These are phyloP conservation scores for Ligdia adustata DNA, from an alignment of 2,888 invertebrate species.

Conservation along the genomic window DNA sequence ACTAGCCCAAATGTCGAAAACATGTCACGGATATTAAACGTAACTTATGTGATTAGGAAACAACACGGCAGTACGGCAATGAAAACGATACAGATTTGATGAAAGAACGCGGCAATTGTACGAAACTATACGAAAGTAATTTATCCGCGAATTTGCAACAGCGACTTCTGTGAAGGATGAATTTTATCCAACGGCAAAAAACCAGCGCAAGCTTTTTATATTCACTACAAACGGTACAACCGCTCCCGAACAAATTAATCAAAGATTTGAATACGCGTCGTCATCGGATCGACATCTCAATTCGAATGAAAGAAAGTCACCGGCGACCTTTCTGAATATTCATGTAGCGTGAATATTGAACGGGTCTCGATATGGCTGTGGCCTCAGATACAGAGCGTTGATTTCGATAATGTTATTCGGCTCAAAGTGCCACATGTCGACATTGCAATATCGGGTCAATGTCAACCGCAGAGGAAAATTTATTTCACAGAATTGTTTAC, in stretches of 20 bases:
- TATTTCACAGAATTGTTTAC: slow-evolving; percentile 58
- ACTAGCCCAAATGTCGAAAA: slow-evolving; percentile 15
- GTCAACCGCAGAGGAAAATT: slow-evolving; percentile 60
- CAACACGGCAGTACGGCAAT: slow-evolving; percentile 5
- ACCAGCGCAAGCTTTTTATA: slow-evolving; percentile 10
- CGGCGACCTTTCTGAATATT: slow-evolving; percentile 50
- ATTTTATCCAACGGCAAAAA: slow-evolving; percentile 15
- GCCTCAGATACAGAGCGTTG: slow-evolving; percentile 51
- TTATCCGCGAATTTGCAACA: slow-evolving; percentile 16
- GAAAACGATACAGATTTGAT: slow-evolving; percentile 15
- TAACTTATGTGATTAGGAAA: slow-evolving; percentile 8
- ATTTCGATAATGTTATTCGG: slow-evolving; percentile 47
- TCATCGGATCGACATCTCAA: slow-evolving; percentile 16
- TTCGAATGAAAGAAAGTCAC: slow-evolving; percentile 33
- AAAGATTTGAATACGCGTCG: slow-evolving; percentile 18
- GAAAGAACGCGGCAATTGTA: slow-evolving; percentile 7
- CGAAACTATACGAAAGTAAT: slow-evolving; percentile 17
- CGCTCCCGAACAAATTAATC: slow-evolving; percentile 9
- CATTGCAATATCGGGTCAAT: slow-evolving; percentile 73
- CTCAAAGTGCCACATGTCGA: slow-evolving; percentile 48
- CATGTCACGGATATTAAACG: slow-evolving; percentile 10
- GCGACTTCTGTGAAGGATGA: slow-evolving; percentile 20
- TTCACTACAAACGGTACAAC: slow-evolving; percentile 14
- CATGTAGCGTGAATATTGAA: slow-evolving; percentile 28
- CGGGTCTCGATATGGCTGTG: slow-evolving; percentile 38